Percentiles rank a stretch among this genome's conserved stretches.
phyloP scores from a whole-genome alignment of 2,888 invertebrate species.

The Pycnomerus fuliginosus region DNA sequence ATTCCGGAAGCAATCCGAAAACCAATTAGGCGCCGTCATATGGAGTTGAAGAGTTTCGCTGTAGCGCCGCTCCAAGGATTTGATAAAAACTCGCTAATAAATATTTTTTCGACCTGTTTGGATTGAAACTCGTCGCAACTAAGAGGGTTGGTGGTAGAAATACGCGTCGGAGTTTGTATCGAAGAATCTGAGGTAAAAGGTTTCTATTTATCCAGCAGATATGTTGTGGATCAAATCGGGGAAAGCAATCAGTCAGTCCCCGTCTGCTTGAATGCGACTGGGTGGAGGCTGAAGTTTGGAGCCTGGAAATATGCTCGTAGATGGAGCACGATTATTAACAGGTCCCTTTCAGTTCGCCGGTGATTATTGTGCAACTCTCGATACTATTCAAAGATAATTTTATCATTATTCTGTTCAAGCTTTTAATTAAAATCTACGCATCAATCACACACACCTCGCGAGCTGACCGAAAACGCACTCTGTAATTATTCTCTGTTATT shows the following conservation, averaged over 20 bases:
- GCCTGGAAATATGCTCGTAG: constrained; percentile 21
- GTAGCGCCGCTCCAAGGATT: background rate
- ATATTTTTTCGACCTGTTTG: constrained; percentile 10
- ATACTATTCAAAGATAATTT: background rate
- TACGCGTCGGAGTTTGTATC: constrained; percentile 19
- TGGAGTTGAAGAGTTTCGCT: background rate
- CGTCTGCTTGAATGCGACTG: constrained; percentile 21
- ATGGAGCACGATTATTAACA: constrained; percentile 27
- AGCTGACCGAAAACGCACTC: no score
- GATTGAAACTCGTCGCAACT: constrained; percentile 16
- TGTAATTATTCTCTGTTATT: no score
- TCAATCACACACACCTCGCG: no score
- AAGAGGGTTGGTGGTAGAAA: constrained; percentile 14
- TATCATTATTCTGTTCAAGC: no score
- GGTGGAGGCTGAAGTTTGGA: constrained; percentile 22
- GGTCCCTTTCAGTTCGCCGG: constrained; percentile 15
- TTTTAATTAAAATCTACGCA: no score
- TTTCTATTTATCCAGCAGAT: constrained; percentile 50
- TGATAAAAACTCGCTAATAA: constrained; percentile 15
- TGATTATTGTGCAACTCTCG: constrained; percentile 8
- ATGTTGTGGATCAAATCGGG: constrained; percentile 49
- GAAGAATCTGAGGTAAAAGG: constrained; percentile 30
- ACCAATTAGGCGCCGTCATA: background rate
- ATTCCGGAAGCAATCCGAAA: constrained; percentile 7
- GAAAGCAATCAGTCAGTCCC: constrained; percentile 48